Evolutionary conservation across 2,888 invertebrate genomes (phyloP).

Genomic region (Conops quadrifasciatus): DNA sequence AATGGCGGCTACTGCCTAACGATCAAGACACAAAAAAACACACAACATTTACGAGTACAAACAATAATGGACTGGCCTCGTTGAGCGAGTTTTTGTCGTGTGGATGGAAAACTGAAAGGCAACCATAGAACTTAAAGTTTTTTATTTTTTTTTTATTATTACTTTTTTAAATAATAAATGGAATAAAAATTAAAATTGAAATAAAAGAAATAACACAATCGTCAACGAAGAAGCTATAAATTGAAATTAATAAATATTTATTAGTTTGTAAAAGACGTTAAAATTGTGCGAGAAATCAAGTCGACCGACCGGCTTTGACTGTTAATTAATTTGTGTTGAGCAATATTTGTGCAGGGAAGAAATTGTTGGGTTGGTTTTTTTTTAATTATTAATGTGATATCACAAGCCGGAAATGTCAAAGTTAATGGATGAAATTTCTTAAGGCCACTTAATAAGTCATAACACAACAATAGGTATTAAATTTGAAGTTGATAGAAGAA

Average conservation of each 20-base stretch:
- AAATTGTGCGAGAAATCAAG: not conserved
- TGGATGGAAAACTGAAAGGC: not conserved
- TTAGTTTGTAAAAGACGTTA: slow-evolving; percentile 20
- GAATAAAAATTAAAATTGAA: not conserved
- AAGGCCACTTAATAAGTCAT: no score
- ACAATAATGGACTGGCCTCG: slow-evolving; percentile 12
- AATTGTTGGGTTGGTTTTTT: not conserved
- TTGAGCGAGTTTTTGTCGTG: slow-evolving; percentile 23
- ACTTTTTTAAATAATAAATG: not conserved
- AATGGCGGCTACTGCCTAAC: not conserved
- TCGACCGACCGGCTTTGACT: not conserved
- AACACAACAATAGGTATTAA: no score
- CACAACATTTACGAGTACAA: no score
- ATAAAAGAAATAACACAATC: not conserved
- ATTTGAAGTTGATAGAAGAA: no score
- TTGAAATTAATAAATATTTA: slow-evolving; percentile 31
- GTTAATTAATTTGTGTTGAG: slow-evolving; percentile 5
- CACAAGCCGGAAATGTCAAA: no score
- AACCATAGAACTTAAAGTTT: not conserved
- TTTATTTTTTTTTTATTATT: no score
- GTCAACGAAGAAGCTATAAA: not conserved
- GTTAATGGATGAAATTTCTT: no score
- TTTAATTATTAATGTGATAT: not conserved
- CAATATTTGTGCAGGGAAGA: not conserved
- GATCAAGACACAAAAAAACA: slow-evolving; percentile 12